Base-by-base conservation (phyloP, 2,888 invertebrate genomes). In the Trissolcus brochymenae region DNA sequence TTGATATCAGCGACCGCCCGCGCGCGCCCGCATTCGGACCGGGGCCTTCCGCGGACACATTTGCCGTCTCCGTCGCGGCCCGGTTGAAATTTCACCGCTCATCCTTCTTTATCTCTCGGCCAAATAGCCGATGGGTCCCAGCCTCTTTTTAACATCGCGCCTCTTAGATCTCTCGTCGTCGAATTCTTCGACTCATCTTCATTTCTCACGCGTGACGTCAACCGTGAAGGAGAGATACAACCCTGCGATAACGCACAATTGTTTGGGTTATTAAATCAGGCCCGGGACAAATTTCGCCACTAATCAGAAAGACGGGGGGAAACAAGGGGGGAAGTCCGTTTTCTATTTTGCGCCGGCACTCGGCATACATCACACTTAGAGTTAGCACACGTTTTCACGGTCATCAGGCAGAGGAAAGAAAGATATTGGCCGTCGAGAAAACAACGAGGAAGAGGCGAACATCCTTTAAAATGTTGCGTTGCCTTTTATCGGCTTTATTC, bases 1-100 rank as follows among this genome's bases (percentile, higher is more conserved):
- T 87, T 84, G 87, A 87, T 87, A 87, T 86, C 86, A 85, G 84
- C 84, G 81, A 82, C 81, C 84, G 83, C 81, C 83, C 81, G 83
- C 79, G 81, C 83, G 72, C 65, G 59, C 82, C 84, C 84, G 84
- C 84, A 86, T 85, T 84, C 81, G 80, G 82, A 79, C 81, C 35
- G 71, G 74, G 76, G 75, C 75, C 55, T 61, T 59, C 61, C 56
- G 60, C 56, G 60, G 41, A 25, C 43, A 66, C 76, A 50, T 68
- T 57, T 74, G 60, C 66, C 74, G 25, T 82, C 82, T 80, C 79
- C 82, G 62, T 68, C 81, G 49, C 25, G 17, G 74, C 62, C 54
- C 75, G 76, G 74, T 76, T 80, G 80, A 80, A 81, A 80, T 81
- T 80, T 79, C 81, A 81, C 77, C 74, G 62, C 19, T 49, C 57